Evolutionary conservation across 2,888 invertebrate species (phyloP), one percentile per base, ranked within the genome.

Genomic region (Scaptomyza polygonia): DNA sequence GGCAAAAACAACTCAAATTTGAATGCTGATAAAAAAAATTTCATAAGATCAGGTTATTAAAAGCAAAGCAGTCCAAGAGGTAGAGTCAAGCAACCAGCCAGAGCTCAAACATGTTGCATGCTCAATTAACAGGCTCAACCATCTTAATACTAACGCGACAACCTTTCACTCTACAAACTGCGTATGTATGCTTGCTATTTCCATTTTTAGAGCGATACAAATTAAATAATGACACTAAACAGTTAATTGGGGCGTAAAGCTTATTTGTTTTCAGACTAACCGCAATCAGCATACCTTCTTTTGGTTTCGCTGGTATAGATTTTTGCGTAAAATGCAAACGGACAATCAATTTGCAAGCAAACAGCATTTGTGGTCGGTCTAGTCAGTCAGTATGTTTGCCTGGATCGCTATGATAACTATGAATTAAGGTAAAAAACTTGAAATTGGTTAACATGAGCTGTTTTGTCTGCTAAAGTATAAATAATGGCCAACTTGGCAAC

Each of bases 261-360:
- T 77, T 81, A 84, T 80, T 74, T 64, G 49, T 48, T n/a, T 32
- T 39, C 4, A 29, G 56, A 57, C 58, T 59, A 79, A 66, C 67
- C 64, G 66, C 36, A 53, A 61, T 63, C 84, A 2, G 30, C 72
- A 80, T 71, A 81, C 54, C 57, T 65, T 51, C 56, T 44, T 52
- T 49, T 25, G 39, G 48, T 4, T 45, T 39, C 45, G 59, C 52
- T 54, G n/a, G 36, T 27, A 40, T 61, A 66, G 70, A 72, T 71
- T 83, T 88, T 84, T 80, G 83, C 86, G 83, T 84, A 72, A 88
- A 84, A 84, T 84, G 80, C 88, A 86, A 88, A 69, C 88, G 75
- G 88, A 86, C 83, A 88, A 83, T 86, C 79, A 79, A 82, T 79
- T 82, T 67, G 63, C 64, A 59, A 52, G 68, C 42, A 44, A 43